Base-by-base conservation (phyloP, 2,113 vertebrate species). In the Vicugna pacos region DNA sequence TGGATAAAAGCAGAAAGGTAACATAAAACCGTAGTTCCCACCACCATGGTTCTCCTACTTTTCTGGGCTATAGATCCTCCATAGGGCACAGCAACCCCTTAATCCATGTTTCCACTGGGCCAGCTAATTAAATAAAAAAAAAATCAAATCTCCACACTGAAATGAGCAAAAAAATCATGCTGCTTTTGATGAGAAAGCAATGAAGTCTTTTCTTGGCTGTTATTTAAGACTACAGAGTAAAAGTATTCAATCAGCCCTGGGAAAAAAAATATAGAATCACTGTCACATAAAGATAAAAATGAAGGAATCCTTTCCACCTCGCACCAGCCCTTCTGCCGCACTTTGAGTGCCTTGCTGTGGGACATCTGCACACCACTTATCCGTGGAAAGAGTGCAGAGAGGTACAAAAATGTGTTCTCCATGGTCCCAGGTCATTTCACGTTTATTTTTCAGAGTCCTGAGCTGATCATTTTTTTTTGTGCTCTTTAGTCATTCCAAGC, bases 121-220 rank as follows among this genome's bases (percentile, higher is more conserved):
- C 4, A 8, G 60, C 50, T 87, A 75, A 93, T 95, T 93, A 50
- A 84, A 75, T 35, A 38, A 64, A 32, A 32, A 1, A 81, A 46
- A 76, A 83, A 75, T 46, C n/a, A 64, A 64, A 38, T 81, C 75
- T 62, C 32, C 35, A 30, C 10, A 30, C 4, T 91, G 80, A 85
- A 94, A 80, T 87, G 46, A 70, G 48, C 3, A 8, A 91, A 88
- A 93, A 91, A 91, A 93, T 13, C 30, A n/a, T 22, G 4, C 26
- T 9, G 13, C 30, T 96, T 42, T 92, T 96, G 81, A 54, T 89
- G 64, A 72, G 38, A 96, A 42, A 77, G 58, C 13, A 65, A 16
- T n/a, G 32, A 76, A 35, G 42, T 72, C 16, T 95, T 62, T 88
- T 91, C 79, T 91, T 91, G 56, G 81, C 48, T 97, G 96, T 95